Evolutionary conservation across 1,140 invertebrate genomes (phyloP).

Genomic region (Ganaspis sp.): DNA sequence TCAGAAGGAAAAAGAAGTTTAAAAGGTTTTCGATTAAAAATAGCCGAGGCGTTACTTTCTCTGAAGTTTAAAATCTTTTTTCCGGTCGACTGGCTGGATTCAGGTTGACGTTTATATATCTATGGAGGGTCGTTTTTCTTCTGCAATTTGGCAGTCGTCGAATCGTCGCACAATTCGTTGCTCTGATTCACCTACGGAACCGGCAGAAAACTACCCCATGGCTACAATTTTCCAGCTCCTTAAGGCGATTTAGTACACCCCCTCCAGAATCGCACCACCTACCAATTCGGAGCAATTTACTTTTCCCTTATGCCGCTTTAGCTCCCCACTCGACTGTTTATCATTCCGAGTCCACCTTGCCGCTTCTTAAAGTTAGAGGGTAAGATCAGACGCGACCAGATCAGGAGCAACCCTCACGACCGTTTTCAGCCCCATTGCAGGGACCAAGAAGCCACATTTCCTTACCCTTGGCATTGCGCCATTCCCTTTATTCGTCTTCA

Average conservation of each 20-base stretch:
- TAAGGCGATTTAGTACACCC: conserved; percentile 51
- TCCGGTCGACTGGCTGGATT: not conserved
- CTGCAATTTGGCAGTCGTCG: conserved; percentile 21
- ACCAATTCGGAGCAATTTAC: conserved; percentile 58
- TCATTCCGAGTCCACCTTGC: conserved; percentile 49
- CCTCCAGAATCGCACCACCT: conserved; percentile 41
- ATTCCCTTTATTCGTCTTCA: conserved; percentile 25
- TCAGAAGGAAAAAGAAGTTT: not conserved
- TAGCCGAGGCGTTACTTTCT: not conserved
- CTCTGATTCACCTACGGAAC: conserved; percentile 15
- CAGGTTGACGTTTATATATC: not conserved
- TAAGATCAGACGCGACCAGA: not conserved
- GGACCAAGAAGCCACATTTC: conserved; percentile 5
- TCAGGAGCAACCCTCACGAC: not conserved
- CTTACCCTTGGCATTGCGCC: conserved; percentile 19
- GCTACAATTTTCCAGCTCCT: conserved; percentile 52
- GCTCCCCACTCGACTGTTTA: conserved; percentile 52
- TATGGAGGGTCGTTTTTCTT: conserved; percentile 19
- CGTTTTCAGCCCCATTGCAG: not conserved
- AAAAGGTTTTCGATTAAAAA: conserved; percentile 6
- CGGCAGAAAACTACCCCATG: not conserved
- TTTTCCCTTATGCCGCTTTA: conserved; percentile 58
- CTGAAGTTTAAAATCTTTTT: not conserved
- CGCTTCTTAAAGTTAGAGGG: conserved; percentile 27
- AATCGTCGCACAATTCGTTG: conserved; percentile 16